phyloP scores from a whole-genome alignment of 2,113 vertebrate genomes.

The Morone chrysops region DNA sequence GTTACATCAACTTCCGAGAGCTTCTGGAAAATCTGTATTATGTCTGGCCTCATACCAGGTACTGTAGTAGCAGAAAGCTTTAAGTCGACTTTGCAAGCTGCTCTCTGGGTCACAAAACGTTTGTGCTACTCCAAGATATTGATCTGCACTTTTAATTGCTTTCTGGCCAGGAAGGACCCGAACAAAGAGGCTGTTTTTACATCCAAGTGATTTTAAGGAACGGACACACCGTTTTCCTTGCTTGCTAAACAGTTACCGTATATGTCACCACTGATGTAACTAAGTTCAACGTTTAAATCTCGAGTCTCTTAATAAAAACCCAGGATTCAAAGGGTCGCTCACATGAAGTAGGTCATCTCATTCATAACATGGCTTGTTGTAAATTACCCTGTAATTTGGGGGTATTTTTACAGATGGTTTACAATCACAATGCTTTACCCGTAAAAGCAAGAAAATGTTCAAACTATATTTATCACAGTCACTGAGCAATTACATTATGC shows the following conservation, averaged over 20 bases:
- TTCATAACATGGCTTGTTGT: background rate
- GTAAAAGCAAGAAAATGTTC: background rate
- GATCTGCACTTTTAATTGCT: slow-evolving; percentile 24
- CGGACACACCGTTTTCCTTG: background rate
- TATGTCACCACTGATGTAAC: background rate
- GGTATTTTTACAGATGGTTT: background rate
- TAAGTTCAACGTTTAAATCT: background rate
- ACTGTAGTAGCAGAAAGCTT: background rate
- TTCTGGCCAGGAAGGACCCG: background rate
- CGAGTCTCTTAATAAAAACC: background rate
- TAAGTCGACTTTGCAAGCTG: background rate
- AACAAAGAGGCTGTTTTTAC: slow-evolving; percentile 6
- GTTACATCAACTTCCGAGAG: slow-evolving; percentile 13
- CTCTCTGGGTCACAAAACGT: slow-evolving; percentile 9
- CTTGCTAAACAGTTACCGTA: background rate
- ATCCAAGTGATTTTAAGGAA: slow-evolving; percentile 8
- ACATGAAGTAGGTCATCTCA: background rate
- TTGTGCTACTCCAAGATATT: slow-evolving; percentile 3
- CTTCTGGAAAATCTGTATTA: slow-evolving; percentile 24
- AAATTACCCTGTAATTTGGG: background rate
- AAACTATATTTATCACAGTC: background rate
- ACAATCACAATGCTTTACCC: background rate
- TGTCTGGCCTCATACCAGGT: slow-evolving; percentile 18
- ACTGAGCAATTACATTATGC: background rate
- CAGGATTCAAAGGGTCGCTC: too few relatives aligned